These are phyloP conservation scores for Heliconius himera DNA, from an alignment of 1,140 invertebrate species.

Conservation along the genomic window DNA sequence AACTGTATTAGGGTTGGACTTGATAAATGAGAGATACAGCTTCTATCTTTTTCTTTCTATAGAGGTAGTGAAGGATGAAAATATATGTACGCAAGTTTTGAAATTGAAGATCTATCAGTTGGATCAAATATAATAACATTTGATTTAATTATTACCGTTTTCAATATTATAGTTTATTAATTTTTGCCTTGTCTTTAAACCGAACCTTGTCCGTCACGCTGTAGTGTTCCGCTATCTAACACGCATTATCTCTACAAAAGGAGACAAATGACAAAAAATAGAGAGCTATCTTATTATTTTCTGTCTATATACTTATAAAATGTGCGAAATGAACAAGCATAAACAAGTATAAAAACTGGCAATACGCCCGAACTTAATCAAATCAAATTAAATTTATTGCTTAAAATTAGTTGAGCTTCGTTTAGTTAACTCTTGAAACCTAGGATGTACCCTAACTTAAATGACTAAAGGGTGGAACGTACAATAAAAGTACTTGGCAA, in stretches of 20 bases:
- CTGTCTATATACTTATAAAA: not conserved
- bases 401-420: not conserved
- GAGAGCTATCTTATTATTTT: not conserved
- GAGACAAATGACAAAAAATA: not conserved
- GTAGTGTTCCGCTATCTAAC: no score
- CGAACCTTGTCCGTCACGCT: no score
- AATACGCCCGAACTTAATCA: not conserved
- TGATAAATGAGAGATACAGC: not conserved
- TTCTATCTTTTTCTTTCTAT: conserved; percentile 2
- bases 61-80: not conserved
- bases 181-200: no score
- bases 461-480: not conserved
- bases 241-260: not conserved
- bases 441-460: not conserved
- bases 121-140: not conserved
- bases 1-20: conserved; percentile 22
- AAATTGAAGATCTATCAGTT: no score
- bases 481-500: conserved; percentile 4
- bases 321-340: not conserved
- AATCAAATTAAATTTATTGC: conserved; percentile 6
- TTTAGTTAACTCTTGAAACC: not conserved
- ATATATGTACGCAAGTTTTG: not conserved
- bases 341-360: not conserved
- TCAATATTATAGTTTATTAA: no score
- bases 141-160: not conserved